Conservation (phyloP, 1,140 invertebrate genomes). For the Euura lappo region DNA sequence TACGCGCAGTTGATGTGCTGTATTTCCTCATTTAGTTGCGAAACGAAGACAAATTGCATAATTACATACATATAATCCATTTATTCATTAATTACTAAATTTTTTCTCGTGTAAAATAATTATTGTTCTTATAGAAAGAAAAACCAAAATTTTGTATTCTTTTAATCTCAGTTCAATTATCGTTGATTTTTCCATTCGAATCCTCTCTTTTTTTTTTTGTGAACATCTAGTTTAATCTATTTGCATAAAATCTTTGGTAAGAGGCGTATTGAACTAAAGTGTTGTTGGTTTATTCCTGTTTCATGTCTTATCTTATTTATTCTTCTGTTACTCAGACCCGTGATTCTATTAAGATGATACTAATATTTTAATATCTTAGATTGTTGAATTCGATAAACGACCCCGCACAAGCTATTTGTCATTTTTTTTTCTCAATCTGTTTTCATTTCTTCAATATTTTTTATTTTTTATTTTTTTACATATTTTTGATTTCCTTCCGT, state of each 20-base stretch:
- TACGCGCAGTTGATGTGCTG: too few species aligned
- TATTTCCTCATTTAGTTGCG: too few species aligned
- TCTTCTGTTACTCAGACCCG: constrained; percentile 27
- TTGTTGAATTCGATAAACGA: constrained; percentile 39
- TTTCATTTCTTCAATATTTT: neutral
- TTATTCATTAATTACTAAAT: too few species aligned
- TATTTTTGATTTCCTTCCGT: constrained; percentile 47
- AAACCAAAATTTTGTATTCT: too few species aligned
- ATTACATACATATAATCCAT: too few species aligned
- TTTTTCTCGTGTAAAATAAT: too few species aligned
- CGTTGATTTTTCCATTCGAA: neutral
- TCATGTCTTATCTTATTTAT: too few species aligned
- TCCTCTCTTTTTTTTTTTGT: neutral
- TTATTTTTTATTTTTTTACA: constrained; percentile 40
- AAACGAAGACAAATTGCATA: too few species aligned
- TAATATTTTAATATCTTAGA: constrained; percentile 34
- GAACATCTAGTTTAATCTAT: constrained; percentile 28
- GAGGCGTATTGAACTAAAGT: constrained; percentile 34
- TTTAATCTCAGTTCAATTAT: neutral
- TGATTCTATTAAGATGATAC: constrained; percentile 28
- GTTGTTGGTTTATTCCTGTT: too few species aligned
- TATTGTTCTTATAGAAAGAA: too few species aligned
- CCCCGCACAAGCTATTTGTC: constrained; percentile 40
- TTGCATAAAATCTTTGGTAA: constrained; percentile 55
- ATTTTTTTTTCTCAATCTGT: constrained; percentile 21